These are phyloP conservation scores for Pseudomyrmex dendroicus DNA, from an alignment of 1,140 invertebrate species.

Conservation along the genomic window DNA sequence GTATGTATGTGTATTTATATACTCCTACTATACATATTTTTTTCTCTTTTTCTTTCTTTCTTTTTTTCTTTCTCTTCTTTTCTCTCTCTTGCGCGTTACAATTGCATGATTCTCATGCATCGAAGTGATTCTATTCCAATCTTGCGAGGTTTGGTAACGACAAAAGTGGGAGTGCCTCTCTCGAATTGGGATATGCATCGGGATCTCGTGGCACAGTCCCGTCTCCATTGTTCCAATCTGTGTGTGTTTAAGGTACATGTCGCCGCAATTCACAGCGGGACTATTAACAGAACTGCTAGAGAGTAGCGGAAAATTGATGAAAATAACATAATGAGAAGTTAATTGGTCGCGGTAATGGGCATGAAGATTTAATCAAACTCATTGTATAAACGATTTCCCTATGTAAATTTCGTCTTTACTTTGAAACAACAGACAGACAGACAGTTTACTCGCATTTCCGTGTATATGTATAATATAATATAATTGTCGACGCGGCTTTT, in stretches of 20 bases:
- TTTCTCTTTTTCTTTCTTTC: background rate
- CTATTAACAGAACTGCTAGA: constrained; percentile 54
- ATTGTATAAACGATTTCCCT: constrained; percentile 65
- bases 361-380: constrained; percentile 54
- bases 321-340: constrained; percentile 65
- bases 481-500: background rate
- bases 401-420: constrained; percentile 48
- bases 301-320: constrained; percentile 58
- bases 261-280: constrained; percentile 37
- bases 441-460: background rate
- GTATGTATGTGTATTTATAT: background rate
- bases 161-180: background rate
- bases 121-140: background rate
- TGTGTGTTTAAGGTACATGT: constrained; percentile 11
- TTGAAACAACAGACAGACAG: background rate
- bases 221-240: constrained; percentile 20
- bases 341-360: constrained; percentile 57
- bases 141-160: background rate
- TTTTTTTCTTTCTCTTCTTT: background rate
- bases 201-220: background rate
- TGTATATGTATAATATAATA: background rate
- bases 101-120: background rate
- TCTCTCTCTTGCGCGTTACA: too few relatives aligned
- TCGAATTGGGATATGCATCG: background rate
- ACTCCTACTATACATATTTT: background rate